Evolutionary conservation across 2,888 invertebrate genomes (phyloP), one percentile per base, ranked within the genome.

Genomic region (Autographa gamma): DNA sequence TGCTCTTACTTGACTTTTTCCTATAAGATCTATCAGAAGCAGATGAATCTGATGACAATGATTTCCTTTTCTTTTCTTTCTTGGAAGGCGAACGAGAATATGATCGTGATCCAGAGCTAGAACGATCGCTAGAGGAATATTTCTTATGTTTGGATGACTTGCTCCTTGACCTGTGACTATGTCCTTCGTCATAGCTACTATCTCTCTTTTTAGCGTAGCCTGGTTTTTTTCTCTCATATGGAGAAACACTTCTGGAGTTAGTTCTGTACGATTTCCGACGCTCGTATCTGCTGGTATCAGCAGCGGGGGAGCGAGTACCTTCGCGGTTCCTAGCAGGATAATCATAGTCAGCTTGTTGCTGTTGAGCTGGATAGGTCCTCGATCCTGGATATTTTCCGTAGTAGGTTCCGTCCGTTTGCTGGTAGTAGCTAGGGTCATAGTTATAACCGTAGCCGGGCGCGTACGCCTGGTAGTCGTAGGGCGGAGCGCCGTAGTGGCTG

Each of bases 111-210:
- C 91, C 86, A 25, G 92, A 92, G 63, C 90, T 91, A 0, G 93
- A 92, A 32, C 89, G 85, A 56, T 91, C 93, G 85, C 95, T 93
- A 8, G 94, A 93, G 34, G 92, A 91, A 85, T 94, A 94, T 69
- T 91, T 92, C 32, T 85, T 86, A 43, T 86, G 86, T 73, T 89
- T 92, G 2, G 89, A 84, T 38, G 90, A 88, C 63, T 84, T 86
- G 76, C 92, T 93, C 69, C 89, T 87, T 18, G 94, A 92, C 61
- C 91, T 87, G 60, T 87, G 86, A 52, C 83, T 86, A 70, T 85
- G 87, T 43, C 76, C 76, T 11, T 89, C 87, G 6, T 92, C 91
- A 79, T 91, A 91, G 75, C 92, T 92, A 71, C 86, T 87, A 18
- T 91, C 91, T 71, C 91, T 86, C 68, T 89, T 91, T 65, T 86